phyloP scores from a whole-genome alignment of 2,797 vertebrate species.

The Artibeus jamaicensis region DNA sequence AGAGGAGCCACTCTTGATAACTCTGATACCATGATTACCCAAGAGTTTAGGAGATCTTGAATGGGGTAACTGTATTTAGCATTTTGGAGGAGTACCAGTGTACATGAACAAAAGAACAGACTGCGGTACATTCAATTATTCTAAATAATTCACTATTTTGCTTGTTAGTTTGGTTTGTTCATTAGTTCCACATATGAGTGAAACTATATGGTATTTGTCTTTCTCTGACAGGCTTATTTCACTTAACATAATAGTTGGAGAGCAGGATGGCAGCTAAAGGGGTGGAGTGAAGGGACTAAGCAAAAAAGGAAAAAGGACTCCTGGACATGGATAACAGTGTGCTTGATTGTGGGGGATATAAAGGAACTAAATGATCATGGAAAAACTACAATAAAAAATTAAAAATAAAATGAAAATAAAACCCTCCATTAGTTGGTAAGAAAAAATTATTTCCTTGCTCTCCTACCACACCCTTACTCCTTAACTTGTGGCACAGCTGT shows the following conservation, averaged over 20 bases:
- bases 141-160: not conserved
- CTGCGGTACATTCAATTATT: not conserved
- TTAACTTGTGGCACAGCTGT: not conserved
- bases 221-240: not conserved
- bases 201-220: not conserved
- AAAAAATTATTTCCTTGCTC: not conserved
- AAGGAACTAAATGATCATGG: not conserved
- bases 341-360: not conserved
- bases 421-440: not conserved
- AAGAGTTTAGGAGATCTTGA: not conserved
- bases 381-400: not conserved
- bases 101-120: not conserved
- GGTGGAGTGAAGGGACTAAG: not conserved
- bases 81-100: not conserved
- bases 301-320: not conserved
- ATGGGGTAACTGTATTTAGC: not conserved
- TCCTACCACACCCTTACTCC: not conserved
- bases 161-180: not conserved
- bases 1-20: not conserved
- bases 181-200: not conserved
- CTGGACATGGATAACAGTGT: not conserved
- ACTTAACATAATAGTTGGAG: not conserved
- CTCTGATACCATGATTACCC: not conserved
- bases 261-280: not conserved
- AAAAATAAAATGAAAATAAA: not conserved